Evolutionary conservation across 2,888 invertebrate species (phyloP), one percentile per base, ranked within the genome.

Genomic region (Taphrorychus bicolor): DNA sequence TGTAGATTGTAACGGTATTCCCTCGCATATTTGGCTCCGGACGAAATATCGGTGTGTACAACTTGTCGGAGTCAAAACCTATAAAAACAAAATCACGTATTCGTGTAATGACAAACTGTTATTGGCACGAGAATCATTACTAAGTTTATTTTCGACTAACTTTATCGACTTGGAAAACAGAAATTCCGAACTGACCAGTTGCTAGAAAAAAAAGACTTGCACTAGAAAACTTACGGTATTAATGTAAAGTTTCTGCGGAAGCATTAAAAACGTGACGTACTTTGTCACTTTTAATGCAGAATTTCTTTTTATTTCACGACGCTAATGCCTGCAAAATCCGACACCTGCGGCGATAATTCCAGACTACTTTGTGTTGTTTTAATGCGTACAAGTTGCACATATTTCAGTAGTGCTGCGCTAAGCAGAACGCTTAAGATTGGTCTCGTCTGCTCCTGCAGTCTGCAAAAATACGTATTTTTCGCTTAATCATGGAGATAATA

Each of bases 71-170:
- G 32, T 32, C 32, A 11, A 11, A 48, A n/a, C 48, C 18, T 19
- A 48, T 48, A 19, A n/a, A 48, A 48, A 48, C 16, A 48, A n/a
- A 17, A 48, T 48, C 48, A 48, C 48, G 48, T 48, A 48, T 48
- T 48, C 48, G 48, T 17, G 48, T 48, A 48, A 16, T 48, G 48
- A 48, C 48, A 48, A 48, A 48, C 16, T 48, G 48, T 48, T 48
- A 48, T 48, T 48, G 48, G 48, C 48, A 48, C 48, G 48, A 48
- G 48, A 16, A 17, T 17, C 17, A 48, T 48, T 48, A 48, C 18
- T 48, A 9, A 9, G 48, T 48, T 48, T 48, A 48, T 48, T 48
- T 48, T 48, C 16, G 18, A n/a, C n/a, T n/a, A n/a, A 48, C 11
- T 48, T 48, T 48, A 32, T 32, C 32, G 32, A 32, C 32, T 32